Conservation (phyloP, 2,113 vertebrate species). For the Brienomyrus longianalis region DNA sequence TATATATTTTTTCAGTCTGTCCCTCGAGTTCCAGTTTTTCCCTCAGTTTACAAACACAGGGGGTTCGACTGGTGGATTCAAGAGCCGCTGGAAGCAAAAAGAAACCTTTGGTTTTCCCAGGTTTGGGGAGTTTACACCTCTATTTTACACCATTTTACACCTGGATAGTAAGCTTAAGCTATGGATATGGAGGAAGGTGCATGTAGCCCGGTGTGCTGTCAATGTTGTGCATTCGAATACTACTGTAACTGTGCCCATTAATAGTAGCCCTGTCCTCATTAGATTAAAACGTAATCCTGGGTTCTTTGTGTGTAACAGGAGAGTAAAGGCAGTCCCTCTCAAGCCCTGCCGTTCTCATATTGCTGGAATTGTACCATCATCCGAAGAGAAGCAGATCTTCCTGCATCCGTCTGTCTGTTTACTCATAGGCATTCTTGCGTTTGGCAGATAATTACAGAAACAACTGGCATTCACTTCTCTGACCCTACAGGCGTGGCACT, state of each 20-base stretch:
- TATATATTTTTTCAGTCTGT: conserved; percentile 36
- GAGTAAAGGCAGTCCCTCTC: background rate
- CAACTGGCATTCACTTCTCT: background rate
- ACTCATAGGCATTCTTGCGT: background rate
- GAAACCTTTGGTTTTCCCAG: background rate
- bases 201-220: background rate
- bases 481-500: background rate
- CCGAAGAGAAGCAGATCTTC: background rate
- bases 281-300: background rate
- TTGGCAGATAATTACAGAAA: background rate
- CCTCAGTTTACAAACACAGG: conserved; percentile 75
- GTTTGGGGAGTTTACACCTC: background rate
- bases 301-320: background rate
- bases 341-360: background rate
- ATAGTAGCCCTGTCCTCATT: background rate
- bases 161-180: background rate
- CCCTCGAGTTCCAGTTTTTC: conserved; percentile 59
- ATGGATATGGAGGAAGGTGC: background rate
- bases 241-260: background rate
- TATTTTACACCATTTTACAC: background rate
- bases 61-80: background rate
- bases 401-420: background rate
- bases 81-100: background rate
- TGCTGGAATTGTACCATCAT: background rate
- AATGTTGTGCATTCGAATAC: background rate